Evolutionary conservation across 1,140 invertebrate species (phyloP).

Genomic region (Nephila pilipes): DNA sequence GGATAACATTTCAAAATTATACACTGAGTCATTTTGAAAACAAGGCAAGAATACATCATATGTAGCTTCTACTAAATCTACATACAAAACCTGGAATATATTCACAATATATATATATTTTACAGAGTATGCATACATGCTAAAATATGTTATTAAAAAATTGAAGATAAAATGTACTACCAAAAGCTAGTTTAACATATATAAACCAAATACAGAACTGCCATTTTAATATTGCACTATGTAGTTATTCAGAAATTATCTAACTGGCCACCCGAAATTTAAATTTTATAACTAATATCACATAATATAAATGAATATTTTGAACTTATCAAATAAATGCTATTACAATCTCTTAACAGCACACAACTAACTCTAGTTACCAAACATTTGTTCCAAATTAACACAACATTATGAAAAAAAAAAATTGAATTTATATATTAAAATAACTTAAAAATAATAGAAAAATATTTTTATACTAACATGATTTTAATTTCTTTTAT

Average conservation of each 20-base stretch:
- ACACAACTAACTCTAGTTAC: too few relatives aligned
- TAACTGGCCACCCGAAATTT: not conserved
- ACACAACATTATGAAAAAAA: too few relatives aligned
- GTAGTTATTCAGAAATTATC: not conserved
- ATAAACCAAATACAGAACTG: constrained; percentile 57
- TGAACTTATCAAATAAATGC: too few relatives aligned
- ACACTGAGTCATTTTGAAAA: not conserved
- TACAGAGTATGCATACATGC: constrained; percentile 73
- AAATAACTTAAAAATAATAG: too few relatives aligned
- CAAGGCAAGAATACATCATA: constrained; percentile 30
- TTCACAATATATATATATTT: constrained; percentile 59
- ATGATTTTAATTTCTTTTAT: too few relatives aligned
- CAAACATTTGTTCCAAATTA: too few relatives aligned
- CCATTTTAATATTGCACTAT: constrained; percentile 31
- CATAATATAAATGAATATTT: too few relatives aligned
- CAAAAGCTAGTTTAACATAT: constrained; percentile 67
- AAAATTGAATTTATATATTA: too few relatives aligned
- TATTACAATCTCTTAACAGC: too few relatives aligned
- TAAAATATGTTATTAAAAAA: constrained; percentile 75
- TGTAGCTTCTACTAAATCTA: constrained; percentile 54
- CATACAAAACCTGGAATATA: constrained; percentile 72
- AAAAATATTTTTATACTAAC: too few relatives aligned
- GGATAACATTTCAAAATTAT: constrained; percentile 35
- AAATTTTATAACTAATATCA: too few relatives aligned
- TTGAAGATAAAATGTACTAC: constrained; percentile 74